A percentile compares a stretch with the other conserved stretches of the same genome.
Conservation (phyloP, 2,797 vertebrate species). For the Microchirus variegatus region DNA sequence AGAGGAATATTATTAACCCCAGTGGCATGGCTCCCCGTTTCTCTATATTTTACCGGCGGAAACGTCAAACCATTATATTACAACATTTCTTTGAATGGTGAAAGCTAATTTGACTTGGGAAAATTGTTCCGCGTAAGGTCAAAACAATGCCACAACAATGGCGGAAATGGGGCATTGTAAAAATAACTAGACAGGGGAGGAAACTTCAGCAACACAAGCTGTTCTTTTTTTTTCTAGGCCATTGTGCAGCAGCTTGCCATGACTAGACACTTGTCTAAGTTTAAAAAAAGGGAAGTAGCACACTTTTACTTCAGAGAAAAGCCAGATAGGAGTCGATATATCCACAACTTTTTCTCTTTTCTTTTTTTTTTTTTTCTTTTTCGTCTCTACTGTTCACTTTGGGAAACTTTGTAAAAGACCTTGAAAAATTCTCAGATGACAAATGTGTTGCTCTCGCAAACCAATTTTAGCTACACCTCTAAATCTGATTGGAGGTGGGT, state of each 20-base stretch:
- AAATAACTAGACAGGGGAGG: slow-evolving; percentile 83
- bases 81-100: slow-evolving; percentile 80
- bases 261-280: slow-evolving; percentile 79
- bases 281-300: slow-evolving; percentile 61
- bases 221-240: slow-evolving; percentile 84
- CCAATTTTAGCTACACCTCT: slow-evolving; percentile 23
- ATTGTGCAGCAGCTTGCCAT: slow-evolving; percentile 75
- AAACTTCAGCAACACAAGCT: slow-evolving; percentile 83
- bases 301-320: slow-evolving; percentile 74
- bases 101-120: slow-evolving; percentile 88
- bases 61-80: slow-evolving; percentile 83
- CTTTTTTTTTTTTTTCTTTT: slow-evolving; percentile 55
- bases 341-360: slow-evolving; percentile 62
- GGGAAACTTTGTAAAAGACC: slow-evolving; percentile 58
- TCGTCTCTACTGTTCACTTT: slow-evolving; percentile 43
- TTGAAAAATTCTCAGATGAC: slow-evolving; percentile 56
- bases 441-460: slow-evolving; percentile 33
- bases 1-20: slow-evolving; percentile 90
- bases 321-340: slow-evolving; percentile 71
- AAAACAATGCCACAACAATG: slow-evolving; percentile 87
- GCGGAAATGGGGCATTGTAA: slow-evolving; percentile 87
- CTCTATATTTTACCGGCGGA: slow-evolving; percentile 80
- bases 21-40: slow-evolving; percentile 81
- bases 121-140: slow-evolving; percentile 86
- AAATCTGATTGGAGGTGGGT: slow-evolving; percentile 12